Conservation (phyloP, 2,797 vertebrate species). For the Characodon lateralis region DNA sequence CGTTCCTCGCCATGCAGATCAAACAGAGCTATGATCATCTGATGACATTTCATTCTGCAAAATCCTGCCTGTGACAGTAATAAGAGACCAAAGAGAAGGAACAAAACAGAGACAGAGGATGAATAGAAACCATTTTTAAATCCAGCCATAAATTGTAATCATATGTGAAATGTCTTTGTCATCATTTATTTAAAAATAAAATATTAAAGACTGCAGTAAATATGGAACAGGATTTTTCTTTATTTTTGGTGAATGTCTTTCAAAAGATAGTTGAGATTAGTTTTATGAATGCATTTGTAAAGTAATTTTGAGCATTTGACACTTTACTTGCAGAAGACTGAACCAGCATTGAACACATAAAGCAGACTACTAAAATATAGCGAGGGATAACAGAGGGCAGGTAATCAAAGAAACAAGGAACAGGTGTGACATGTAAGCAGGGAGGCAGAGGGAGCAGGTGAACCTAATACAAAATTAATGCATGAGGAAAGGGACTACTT, state of each 20-base stretch:
- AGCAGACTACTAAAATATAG: too few species aligned
- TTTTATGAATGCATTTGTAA: neutral
- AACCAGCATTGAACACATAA: too few species aligned
- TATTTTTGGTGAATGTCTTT: neutral
- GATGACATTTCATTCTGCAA: constrained; percentile 39
- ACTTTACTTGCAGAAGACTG: neutral
- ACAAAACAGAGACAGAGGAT: constrained; percentile 39
- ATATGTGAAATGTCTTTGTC: constrained; percentile 59
- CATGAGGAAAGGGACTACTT: too few species aligned
- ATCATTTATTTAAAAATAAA: constrained; percentile 47
- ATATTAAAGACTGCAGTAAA: constrained; percentile 11
- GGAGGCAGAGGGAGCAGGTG: too few species aligned
- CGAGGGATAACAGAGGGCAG: too few species aligned
- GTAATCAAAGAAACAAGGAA: too few species aligned
- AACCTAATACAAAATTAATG: too few species aligned
- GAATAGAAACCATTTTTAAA: constrained; percentile 64
- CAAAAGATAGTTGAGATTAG: neutral
- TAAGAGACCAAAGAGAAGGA: constrained; percentile 26
- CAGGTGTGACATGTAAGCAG: too few species aligned
- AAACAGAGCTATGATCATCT: constrained; percentile 36
- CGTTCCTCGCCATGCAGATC: constrained; percentile 50
- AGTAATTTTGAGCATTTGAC: neutral
- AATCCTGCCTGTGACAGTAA: constrained; percentile 26
- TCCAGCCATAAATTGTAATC: constrained; percentile 69
- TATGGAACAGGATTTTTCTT: constrained; percentile 2